Conservation (phyloP, 2,888 invertebrate species). For the Drosophila anomelani region DNA sequence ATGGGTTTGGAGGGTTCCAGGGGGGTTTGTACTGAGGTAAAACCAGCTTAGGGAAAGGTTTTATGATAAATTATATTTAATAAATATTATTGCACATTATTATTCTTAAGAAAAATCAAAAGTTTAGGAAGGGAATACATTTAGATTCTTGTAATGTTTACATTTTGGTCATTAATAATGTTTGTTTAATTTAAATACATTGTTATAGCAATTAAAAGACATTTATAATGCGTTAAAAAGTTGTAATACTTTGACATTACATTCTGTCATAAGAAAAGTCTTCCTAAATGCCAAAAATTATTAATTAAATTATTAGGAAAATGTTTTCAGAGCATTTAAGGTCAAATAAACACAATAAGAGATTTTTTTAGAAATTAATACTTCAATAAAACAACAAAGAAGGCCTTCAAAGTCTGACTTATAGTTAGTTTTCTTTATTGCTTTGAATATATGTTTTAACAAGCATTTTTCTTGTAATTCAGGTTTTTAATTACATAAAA, state of each 20-base stretch:
- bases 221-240: too few species aligned
- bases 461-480: not conserved
- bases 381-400: too few species aligned
- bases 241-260: too few species aligned
- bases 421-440: not conserved
- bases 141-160: too few species aligned
- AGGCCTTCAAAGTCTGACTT: not conserved
- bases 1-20: not conserved
- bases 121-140: not conserved
- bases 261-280: not conserved
- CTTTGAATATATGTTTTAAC: not conserved
- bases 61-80: not conserved
- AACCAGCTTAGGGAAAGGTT: not conserved
- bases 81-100: not conserved
- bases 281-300: not conserved
- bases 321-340: too few species aligned
- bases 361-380: too few species aligned
- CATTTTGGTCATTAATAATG: too few species aligned
- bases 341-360: too few species aligned
- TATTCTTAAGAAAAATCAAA: not conserved
- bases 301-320: not conserved
- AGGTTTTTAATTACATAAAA: not conserved
- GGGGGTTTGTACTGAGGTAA: not conserved
- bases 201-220: too few species aligned
- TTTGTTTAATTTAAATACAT: too few species aligned